Evolutionary conservation across 2,888 invertebrate genomes (phyloP), one percentile per base, ranked within the genome.

Genomic region (Cephus sareptanus): DNA sequence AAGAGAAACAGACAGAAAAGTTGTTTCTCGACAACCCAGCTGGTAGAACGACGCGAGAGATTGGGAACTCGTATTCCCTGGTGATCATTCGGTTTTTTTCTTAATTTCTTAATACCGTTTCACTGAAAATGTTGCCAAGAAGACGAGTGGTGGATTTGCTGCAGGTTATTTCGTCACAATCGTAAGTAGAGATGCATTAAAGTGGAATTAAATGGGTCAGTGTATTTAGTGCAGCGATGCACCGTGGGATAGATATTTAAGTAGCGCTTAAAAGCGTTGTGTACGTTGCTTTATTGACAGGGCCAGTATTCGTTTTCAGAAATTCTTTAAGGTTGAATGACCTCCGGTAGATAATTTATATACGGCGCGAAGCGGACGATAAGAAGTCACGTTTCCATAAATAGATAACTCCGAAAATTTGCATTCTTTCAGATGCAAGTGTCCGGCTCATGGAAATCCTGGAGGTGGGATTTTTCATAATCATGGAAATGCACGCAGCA

Each of bases 371-470:
- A 15, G 56, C 9, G 23, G 23, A 56, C 23, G 56, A 56, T 56
- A 56, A 56, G 56, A 23, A 56, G 9, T 9, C 0, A 56, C 9
- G 23, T 9, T 56, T 23, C 1, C 23, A 56, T 23, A 23, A 9
- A 56, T 15, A 1, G 23, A 56, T 56, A 23, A 23, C 23, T 9
- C 6, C 2, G 23, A 23, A 9, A 23, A 56, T 23, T 23, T 56
- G 23, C 23, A 56, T 56, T 9, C 9, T 56, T 56, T 23, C 87
- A 96, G 96, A 75, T 96, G 96, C 87, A 94, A 94, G 89, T 96
- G 96, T 88, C 96, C 96, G 75, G 95, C 96, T 13, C 96, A 96
- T 89, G 94, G 95, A 1, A 93, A 94, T 84, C 93, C 94, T 77
- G 93, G 93, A 56, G 84, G 86, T 75, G 92, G 92, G 79, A 80